Evolutionary conservation across 2,113 vertebrate species (phyloP).

Genomic region (Thalassarche chlororhynchos): DNA sequence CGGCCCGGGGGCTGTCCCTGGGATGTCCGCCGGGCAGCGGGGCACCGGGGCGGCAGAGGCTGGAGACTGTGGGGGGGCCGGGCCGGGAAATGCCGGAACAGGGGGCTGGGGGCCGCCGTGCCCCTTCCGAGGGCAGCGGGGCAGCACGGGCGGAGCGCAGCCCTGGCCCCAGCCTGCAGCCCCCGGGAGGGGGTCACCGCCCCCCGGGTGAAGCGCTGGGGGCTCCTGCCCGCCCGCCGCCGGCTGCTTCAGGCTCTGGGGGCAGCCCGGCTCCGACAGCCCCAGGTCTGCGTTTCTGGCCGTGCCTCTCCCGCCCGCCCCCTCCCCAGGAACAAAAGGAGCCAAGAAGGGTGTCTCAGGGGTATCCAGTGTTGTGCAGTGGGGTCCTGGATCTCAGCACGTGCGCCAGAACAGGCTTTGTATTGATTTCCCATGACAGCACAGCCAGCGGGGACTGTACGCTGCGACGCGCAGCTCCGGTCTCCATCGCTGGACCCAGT

Average conservation of each 20-base stretch:
- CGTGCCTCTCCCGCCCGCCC: no score
- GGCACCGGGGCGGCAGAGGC: neutral
- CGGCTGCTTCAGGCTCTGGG: neutral
- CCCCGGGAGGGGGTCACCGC: no score
- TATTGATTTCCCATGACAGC: accelerated
- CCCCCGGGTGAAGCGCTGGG: neutral
- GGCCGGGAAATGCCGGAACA: neutral
- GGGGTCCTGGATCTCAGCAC: accelerated
- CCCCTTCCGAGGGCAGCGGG: neutral
- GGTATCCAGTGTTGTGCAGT: accelerated
- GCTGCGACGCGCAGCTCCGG: accelerated
- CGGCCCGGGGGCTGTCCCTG: neutral
- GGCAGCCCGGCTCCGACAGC: no score
- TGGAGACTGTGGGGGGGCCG: neutral
- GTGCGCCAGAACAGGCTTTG: accelerated
- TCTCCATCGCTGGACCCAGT: accelerated
- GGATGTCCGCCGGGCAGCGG: neutral
- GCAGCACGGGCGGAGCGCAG: neutral
- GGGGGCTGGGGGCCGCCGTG: neutral
- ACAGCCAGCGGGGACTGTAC: accelerated
- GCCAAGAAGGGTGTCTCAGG: neutral
- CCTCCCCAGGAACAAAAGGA: no score
- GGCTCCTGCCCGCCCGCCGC: neutral
- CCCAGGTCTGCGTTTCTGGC: no score
- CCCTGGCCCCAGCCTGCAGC: neutral